Evolutionary conservation across 2,797 vertebrate genomes (phyloP), one percentile per base, ranked within the genome.

Genomic region (Ctenochaetus hawaiiensis): DNA sequence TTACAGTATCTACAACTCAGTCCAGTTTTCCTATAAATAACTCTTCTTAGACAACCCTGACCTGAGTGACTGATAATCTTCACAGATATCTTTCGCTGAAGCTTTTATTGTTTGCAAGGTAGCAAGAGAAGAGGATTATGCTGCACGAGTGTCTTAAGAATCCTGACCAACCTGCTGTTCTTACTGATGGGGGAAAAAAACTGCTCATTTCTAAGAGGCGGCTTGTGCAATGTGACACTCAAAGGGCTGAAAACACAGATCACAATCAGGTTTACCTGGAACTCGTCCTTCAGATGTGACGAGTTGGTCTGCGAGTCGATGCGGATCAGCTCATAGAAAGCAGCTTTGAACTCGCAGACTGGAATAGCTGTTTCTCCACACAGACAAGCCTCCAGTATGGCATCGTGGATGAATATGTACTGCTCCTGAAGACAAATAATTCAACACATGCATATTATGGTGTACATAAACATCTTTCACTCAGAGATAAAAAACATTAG

Each of bases 281-380:
- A 99, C 94, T 99, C 98, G 65, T 99, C 98, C 95, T 99, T 99
- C 88, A 99, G 96, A 92, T 99, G 98, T 0, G 97, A 99, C 8
- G 98, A 99, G 93, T 99, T 99, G 86, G 97, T 99, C 93, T 99
- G 98, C 54, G 98, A 99, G 92, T 99, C 98, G 94, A 99, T 99
- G 94, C 98, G 96, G 93, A 99, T 99, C 96, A 99, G 98, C 93
- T 99, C 98, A 83, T 99, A 99, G 94, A 97, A 99, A 39, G 98
- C 97, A 52, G 97, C 97, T 95, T 99, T 99, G 93, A 98, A 99
- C 95, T 99, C 98, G 1, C 97, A 98, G 67, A 97, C 96, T 5
- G 98, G 97, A 82, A 99, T 99, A 82, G 97, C 97, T 57, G 98
- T 99, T 94, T 99, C 98, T 83, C 98, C 98, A 89, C 98, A 99